Evolutionary conservation across 92 coral and sea anemone genomes (phyloP).

Genomic region (Palythoa heliodiscus): DNA sequence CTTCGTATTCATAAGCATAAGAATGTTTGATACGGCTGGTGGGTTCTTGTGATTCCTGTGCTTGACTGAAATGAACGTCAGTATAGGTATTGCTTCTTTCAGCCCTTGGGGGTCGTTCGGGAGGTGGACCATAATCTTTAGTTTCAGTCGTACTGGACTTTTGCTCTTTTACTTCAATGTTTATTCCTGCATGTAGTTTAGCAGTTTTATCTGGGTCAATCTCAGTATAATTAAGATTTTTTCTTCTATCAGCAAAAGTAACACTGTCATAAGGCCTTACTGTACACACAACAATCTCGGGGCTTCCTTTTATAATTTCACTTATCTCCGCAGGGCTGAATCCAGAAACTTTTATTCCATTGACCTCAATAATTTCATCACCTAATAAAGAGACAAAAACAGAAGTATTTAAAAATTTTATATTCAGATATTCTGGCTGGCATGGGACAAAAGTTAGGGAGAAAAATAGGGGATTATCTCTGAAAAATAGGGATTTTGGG

Average conservation of each 20-base stretch:
- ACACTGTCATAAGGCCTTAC: constrained; percentile 72
- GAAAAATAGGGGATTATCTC: too few relatives aligned
- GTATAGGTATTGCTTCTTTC: neutral
- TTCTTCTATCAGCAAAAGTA: constrained; percentile 19
- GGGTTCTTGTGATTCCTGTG: neutral
- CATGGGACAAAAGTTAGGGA: too few relatives aligned
- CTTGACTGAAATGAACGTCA: neutral
- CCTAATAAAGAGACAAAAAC: constrained; percentile 45
- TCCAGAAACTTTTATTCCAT: constrained; percentile 85
- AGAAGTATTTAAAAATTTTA: too few relatives aligned
- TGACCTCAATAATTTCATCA: constrained; percentile 94
- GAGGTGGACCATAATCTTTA: neutral
- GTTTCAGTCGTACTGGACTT: neutral
- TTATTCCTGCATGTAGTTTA: constrained; percentile 10
- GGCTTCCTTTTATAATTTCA: constrained; percentile 87
- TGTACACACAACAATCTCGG: constrained; percentile 84
- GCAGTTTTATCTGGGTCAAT: constrained; percentile 52
- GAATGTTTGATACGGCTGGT: constrained; percentile 31
- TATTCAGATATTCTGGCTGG: too few relatives aligned
- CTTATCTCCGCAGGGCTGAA: constrained; percentile 83
- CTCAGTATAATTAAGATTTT: constrained; percentile 40
- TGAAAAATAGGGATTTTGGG: too few relatives aligned
- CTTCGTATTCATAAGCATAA: constrained; percentile 42
- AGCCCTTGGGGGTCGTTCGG: constrained; percentile 4
- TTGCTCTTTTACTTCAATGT: neutral